These are phyloP conservation scores for Corythaeola cristata DNA, from an alignment of 2,113 vertebrate genomes.

Conservation along the genomic window DNA sequence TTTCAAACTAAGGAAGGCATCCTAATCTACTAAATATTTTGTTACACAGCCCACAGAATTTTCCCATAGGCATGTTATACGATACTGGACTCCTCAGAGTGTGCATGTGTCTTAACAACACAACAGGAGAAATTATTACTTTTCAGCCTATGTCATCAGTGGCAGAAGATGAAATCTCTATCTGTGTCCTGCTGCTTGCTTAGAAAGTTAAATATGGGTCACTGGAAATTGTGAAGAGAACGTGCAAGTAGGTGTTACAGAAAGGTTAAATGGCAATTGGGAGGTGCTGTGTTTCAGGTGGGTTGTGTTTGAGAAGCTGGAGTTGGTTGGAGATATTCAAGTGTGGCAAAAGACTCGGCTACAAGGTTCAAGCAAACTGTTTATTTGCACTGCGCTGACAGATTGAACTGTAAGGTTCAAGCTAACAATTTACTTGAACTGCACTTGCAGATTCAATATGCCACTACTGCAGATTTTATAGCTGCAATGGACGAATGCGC, in stretches of 20 bases:
- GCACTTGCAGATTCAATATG: too few species aligned
- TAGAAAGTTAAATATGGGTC: not conserved
- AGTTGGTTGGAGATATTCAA: not conserved
- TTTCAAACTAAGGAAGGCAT: not conserved
- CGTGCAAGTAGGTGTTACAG: not conserved
- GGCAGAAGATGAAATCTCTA: not conserved
- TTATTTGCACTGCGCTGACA: too few species aligned
- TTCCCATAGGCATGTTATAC: not conserved
- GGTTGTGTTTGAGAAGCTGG: not conserved
- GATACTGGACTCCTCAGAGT: not conserved
- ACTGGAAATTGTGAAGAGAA: not conserved
- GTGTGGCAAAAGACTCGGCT: too few species aligned
- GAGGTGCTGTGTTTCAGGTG: not conserved
- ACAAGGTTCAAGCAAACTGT: too few species aligned
- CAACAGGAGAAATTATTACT: not conserved
- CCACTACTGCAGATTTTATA: too few species aligned
- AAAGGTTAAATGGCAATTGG: not conserved
- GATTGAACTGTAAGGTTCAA: too few species aligned
- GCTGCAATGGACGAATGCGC: too few species aligned
- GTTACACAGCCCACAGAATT: not conserved
- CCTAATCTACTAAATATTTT: not conserved
- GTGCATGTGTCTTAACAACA: accelerated
- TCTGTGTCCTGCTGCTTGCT: not conserved
- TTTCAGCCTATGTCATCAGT: not conserved
- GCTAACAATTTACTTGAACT: too few species aligned